These are phyloP conservation scores for Zosterops japonicus DNA, from an alignment of 2,113 vertebrate species.

Conservation along the genomic window DNA sequence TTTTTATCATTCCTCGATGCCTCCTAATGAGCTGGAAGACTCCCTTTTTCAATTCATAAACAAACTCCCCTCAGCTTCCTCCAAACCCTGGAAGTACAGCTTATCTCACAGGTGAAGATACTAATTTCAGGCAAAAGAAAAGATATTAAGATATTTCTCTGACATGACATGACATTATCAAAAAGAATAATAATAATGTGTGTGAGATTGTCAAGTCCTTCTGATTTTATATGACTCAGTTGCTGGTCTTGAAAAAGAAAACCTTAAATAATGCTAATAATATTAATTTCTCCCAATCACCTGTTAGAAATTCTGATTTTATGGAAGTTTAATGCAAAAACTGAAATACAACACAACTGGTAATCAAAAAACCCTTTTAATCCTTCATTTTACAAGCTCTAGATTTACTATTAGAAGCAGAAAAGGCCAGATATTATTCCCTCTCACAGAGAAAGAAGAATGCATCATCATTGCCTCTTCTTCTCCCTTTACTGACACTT, in stretches of 20 bases:
- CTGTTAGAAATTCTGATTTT: neutral
- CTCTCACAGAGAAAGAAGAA: neutral
- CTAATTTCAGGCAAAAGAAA: neutral
- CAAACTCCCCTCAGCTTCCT: neutral
- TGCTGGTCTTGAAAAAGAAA: neutral
- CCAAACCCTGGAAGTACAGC: neutral
- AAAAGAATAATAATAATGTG: neutral
- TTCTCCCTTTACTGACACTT: neutral
- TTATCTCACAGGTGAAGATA: neutral
- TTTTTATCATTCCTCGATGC: neutral
- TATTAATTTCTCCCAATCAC: rapidly evolving
- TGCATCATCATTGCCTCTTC: neutral
- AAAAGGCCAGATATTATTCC: neutral
- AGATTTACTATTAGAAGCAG: neutral
- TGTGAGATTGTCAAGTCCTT: neutral
- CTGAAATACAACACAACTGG: neutral
- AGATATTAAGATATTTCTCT: neutral
- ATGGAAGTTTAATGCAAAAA: neutral
- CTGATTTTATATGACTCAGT: neutral
- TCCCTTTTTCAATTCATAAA: neutral
- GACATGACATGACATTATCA: neutral
- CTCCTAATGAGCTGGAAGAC: neutral
- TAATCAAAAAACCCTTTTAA: neutral
- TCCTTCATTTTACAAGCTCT: neutral
- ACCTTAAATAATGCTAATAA: neutral